These are phyloP conservation scores for Maccullochella peelii DNA, from an alignment of 2,113 vertebrate species.

Conservation along the genomic window DNA sequence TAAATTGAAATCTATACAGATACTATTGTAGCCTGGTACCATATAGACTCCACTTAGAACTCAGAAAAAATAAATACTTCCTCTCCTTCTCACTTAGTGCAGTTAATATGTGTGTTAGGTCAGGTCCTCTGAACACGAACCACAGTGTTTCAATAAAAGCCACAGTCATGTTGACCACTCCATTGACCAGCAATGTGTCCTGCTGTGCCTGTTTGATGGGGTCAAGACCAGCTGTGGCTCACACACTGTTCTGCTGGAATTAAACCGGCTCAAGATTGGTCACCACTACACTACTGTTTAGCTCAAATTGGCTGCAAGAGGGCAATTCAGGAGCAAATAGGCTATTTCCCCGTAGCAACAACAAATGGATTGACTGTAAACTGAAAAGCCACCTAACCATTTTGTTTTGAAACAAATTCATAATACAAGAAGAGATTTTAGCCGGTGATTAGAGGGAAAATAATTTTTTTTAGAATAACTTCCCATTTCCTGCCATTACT, in stretches of 20 bases:
- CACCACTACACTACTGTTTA: constrained; percentile 58
- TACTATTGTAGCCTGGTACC: constrained; percentile 13
- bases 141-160: constrained; percentile 71
- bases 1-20: constrained; percentile 71
- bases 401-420: constrained; percentile 39
- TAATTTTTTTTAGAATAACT: constrained; percentile 27
- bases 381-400: constrained; percentile 18
- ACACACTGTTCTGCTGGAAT: constrained; percentile 68
- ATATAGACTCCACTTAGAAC: constrained; percentile 1
- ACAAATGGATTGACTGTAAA: constrained; percentile 39
- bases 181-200: constrained; percentile 66
- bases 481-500: constrained; percentile 51
- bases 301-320: constrained; percentile 73
- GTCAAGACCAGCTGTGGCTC: constrained; percentile 73
- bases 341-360: constrained; percentile 57
- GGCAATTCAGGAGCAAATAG: constrained; percentile 69
- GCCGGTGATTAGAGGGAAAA: constrained; percentile 46
- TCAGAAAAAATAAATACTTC: constrained; percentile 43
- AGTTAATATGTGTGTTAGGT: constrained; percentile 67
- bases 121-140: constrained; percentile 59
- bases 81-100: constrained; percentile 60
- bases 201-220: constrained; percentile 75
- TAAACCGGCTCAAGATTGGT: constrained; percentile 68
- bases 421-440: constrained; percentile 20
- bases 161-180: constrained; percentile 68